Percentiles rank a stretch among this genome's conserved stretches.
Evolutionary conservation across 2,113 vertebrate species (phyloP).

Genomic region (Sylvilagus bachmani): DNA sequence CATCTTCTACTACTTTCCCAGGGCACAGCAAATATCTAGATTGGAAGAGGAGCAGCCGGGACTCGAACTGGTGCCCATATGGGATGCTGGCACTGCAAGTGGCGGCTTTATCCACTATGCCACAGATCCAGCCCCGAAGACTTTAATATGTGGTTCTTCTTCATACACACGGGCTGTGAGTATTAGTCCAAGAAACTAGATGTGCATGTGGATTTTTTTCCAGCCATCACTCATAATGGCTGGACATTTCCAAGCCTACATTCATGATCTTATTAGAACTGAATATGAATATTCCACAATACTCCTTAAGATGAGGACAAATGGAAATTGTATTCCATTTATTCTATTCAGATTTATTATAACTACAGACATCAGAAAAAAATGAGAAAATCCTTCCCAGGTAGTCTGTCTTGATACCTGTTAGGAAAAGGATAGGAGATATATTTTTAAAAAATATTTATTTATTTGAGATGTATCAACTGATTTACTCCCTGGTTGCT

Average conservation of each 20-base stretch:
- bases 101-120: too few relatives aligned
- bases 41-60: too few relatives aligned
- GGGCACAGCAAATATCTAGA: too few relatives aligned
- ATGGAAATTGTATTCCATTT: background rate
- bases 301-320: background rate
- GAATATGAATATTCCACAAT: background rate
- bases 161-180: background rate
- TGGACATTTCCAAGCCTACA: background rate
- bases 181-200: background rate
- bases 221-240: background rate
- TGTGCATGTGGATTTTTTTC: background rate
- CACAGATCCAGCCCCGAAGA: background rate
- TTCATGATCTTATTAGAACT: background rate
- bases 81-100: too few relatives aligned
- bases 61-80: too few relatives aligned
- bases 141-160: background rate
- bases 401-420: background rate
- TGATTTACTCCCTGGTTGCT: too few relatives aligned
- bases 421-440: too few relatives aligned
- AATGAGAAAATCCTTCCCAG: background rate
- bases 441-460: too few relatives aligned
- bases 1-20: too few relatives aligned
- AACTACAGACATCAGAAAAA: background rate
- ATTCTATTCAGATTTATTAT: background rate
- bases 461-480: too few relatives aligned